Evolutionary conservation across 2,888 invertebrate genomes (phyloP).

Genomic region (Liopterus haemorrhoidalis): DNA sequence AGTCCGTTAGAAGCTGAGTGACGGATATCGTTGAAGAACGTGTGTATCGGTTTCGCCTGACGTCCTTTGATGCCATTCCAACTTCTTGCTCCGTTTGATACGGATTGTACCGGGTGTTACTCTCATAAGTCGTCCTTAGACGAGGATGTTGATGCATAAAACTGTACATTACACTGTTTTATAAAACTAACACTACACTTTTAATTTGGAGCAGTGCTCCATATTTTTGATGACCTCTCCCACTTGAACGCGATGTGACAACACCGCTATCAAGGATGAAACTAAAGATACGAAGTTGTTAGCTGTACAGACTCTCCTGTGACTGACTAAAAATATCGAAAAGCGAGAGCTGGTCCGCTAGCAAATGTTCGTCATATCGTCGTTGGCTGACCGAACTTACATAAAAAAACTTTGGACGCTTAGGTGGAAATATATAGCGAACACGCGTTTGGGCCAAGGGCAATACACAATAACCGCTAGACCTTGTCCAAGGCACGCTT

Average conservation of each 20-base stretch:
- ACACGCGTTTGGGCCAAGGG: constrained; percentile 19
- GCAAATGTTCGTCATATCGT: too few relatives aligned
- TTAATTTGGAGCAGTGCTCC: too few relatives aligned
- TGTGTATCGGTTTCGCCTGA: constrained; percentile 59
- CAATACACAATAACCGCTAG: constrained; percentile 2
- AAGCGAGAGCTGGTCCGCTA: constrained; percentile 5
- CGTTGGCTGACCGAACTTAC: too few relatives aligned
- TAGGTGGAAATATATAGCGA: neutral
- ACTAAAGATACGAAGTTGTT: constrained; percentile 33
- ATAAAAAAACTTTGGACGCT: constrained; percentile 14
- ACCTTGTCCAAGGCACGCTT: constrained; percentile 35
- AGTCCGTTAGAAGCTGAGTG: constrained; percentile 78
- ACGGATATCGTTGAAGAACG: constrained; percentile 77
- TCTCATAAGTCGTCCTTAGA: constrained; percentile 40
- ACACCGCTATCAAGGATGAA: constrained; percentile 37
- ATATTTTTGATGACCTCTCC: constrained; percentile 23
- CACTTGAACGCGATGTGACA: constrained; percentile 32
- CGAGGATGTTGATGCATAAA: constrained; percentile 40
- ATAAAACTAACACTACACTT: too few relatives aligned
- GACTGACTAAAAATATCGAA: constrained; percentile 63
- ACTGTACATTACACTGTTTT: constrained; percentile 38
- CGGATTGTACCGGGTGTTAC: constrained; percentile 33
- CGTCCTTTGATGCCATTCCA: constrained; percentile 34
- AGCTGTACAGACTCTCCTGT: constrained; percentile 39
- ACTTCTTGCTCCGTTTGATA: constrained; percentile 28